These are phyloP conservation scores for Drosophila leonis DNA, from an alignment of 2,888 invertebrate species.

Conservation along the genomic window DNA sequence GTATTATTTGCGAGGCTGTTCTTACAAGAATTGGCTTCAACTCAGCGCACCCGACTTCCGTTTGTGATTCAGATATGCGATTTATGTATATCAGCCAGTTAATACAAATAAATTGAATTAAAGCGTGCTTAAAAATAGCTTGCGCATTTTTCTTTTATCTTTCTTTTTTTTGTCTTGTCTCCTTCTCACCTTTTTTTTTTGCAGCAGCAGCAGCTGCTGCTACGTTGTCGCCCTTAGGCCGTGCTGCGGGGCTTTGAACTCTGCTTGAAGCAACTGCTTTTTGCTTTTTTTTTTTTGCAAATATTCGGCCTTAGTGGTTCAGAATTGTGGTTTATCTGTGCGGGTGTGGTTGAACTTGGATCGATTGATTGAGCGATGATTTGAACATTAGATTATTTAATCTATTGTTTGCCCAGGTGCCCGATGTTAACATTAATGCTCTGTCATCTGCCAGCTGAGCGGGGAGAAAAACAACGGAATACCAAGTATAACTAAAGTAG, in stretches of 20 bases:
- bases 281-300: not conserved
- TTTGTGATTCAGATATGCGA: constrained; percentile 62
- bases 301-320: constrained; percentile 65
- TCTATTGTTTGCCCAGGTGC: constrained; percentile 24
- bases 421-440: constrained; percentile 7
- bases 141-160: constrained; percentile 26
- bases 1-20: constrained; percentile 15
- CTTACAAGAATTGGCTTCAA: constrained; percentile 70
- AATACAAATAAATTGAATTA: constrained; percentile 73
- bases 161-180: not conserved
- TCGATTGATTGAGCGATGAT: constrained; percentile 50
- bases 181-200: constrained; percentile 10
- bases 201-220: constrained; percentile 10
- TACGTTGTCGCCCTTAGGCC: constrained; percentile 57
- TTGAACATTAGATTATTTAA: constrained; percentile 22
- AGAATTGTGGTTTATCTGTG: constrained; percentile 27
- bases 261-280: constrained; percentile 11
- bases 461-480: not conserved
- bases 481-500: constrained; percentile 11
- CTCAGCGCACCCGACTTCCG: constrained; percentile 42
- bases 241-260: constrained; percentile 67
- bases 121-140: constrained; percentile 69
- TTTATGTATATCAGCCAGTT: constrained; percentile 56
- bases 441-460: constrained; percentile 11
- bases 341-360: constrained; percentile 54